A percentile compares a stretch with the other conserved stretches of the same genome.
These are phyloP conservation scores for Chironex yamaguchii DNA, from an alignment of 30 jellyfish, hydroid and myxozoan species.

Conservation along the genomic window DNA sequence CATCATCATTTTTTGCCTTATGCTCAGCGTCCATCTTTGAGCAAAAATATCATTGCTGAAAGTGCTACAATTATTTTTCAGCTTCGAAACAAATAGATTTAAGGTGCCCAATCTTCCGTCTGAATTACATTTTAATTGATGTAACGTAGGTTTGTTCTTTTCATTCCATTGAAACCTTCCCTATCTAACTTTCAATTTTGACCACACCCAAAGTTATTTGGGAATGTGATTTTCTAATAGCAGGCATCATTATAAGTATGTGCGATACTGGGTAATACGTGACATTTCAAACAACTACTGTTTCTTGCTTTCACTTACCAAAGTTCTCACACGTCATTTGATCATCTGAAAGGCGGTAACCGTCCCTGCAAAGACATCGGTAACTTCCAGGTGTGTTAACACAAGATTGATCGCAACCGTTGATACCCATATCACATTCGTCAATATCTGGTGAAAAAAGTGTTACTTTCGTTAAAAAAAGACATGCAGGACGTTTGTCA, in stretches of 20 bases:
- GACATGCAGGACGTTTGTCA: too few relatives aligned
- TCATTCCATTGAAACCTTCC: background rate
- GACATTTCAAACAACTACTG: background rate
- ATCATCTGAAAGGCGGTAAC: constrained; percentile 76
- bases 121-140: too few relatives aligned
- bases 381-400: constrained; percentile 91
- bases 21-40: too few relatives aligned
- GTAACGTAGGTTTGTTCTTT: too few relatives aligned
- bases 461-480: too few relatives aligned
- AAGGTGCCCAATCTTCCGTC: too few relatives aligned
- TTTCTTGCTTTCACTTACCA: constrained; percentile 68
- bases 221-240: background rate
- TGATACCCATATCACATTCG: constrained; percentile 93
- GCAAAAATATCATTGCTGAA: too few relatives aligned
- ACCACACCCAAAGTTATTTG: background rate
- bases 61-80: too few relatives aligned
- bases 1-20: too few relatives aligned
- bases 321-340: constrained; percentile 81
- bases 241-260: background rate
- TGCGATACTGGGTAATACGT: too few relatives aligned
- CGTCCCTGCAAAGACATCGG: constrained; percentile 80
- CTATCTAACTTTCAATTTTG: background rate
- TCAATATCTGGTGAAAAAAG: constrained; percentile 68
- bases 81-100: too few relatives aligned
- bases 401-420: constrained; percentile 88